Evolutionary conservation across 2,113 vertebrate genomes (phyloP), one percentile per base, ranked within the genome.

Genomic region (Marcusenius ussheri): DNA sequence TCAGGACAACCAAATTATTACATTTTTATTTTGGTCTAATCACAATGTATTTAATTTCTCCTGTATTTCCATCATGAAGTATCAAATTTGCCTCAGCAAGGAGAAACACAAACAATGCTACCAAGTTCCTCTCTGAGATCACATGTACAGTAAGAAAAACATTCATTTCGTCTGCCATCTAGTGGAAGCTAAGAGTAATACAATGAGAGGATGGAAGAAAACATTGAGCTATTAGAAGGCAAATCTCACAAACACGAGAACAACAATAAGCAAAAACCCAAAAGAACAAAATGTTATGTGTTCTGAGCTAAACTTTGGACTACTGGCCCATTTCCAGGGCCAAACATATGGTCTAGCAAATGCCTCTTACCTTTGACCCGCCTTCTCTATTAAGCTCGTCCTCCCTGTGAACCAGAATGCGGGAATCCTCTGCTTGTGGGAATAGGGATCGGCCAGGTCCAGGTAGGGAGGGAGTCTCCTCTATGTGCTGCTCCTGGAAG

Each of bases 371-470:
- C 94, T 95, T 95, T 92, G 95, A 95, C 62, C 92, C 94, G 0
- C 92, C 92, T 4, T 95, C 95, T 89, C 93, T 94, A 88, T 95
- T 93, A 83, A 93, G 84, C 35, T 95, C 94, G 35, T 95, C 94
- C 10, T 94, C 93, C 51, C 50, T 35, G 27, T 91, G 88, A 83
- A 91, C 89, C 7, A 62, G 77, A 2, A 58, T 39, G n/a, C 74
- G 89, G 45, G 90, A 83, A 5, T 93, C 93, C 45, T 91, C 93
- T 3, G 66, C 1, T 62, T 7, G 92, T 90, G 74, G n/a, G 49
- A 58, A 91, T n/a, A 49, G 51, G 21, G 77, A 83, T 89, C 45
- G 66, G 3, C 17, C 45, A 7, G 27, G 31, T 17, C 15, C 24
- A 13, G 53, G 31, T 1, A 35, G 88, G 21, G 21, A 53, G 87